Evolutionary conservation across 2,888 invertebrate species (phyloP).

Genomic region (Drosophila neutralis): DNA sequence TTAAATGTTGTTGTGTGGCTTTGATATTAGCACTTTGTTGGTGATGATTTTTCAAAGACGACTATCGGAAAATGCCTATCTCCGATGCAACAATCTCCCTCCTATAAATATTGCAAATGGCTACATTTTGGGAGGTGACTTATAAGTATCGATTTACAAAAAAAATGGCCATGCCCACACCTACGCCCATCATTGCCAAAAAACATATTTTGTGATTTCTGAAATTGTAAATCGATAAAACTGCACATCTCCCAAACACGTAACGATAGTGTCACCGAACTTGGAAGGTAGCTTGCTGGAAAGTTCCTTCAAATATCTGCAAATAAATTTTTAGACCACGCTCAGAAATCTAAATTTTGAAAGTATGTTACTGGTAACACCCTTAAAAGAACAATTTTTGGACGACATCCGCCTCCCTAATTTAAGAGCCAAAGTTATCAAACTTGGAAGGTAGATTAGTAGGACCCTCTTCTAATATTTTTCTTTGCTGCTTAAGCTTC

Average conservation of each 20-base stretch:
- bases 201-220: background rate
- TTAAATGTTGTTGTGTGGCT: background rate
- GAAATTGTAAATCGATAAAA: background rate
- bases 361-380: background rate
- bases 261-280: background rate
- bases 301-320: background rate
- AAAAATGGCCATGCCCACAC: no score
- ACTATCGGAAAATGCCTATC: background rate
- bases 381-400: accelerated
- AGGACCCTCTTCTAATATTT: background rate
- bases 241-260: background rate
- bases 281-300: background rate
- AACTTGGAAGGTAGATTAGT: background rate
- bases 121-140: no score
- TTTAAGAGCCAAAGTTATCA: background rate
- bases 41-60: background rate
- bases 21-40: background rate
- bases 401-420: background rate
- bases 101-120: no score
- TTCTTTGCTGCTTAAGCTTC: no score
- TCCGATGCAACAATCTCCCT: background rate
- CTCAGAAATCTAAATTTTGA: background rate
- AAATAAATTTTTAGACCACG: background rate
- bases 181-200: no score
- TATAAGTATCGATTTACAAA: no score